phyloP scores from a whole-genome alignment of 2,888 invertebrate species.

The Allygus modestus region DNA sequence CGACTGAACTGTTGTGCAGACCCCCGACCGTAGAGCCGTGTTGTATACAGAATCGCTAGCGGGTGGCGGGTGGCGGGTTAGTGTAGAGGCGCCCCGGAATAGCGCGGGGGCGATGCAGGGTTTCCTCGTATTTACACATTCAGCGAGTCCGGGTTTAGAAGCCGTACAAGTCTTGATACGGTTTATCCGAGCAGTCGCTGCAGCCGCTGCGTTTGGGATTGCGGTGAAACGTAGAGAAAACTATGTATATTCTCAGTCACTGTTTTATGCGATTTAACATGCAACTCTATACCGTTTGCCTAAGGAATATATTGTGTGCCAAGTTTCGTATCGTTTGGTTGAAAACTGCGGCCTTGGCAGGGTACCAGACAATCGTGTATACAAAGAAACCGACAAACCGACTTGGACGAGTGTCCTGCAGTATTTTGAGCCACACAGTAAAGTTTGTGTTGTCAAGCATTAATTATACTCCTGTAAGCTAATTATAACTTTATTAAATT shows the following conservation, averaged over 20 bases:
- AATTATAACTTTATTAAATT: no score
- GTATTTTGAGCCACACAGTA: background rate
- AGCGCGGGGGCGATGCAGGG: background rate
- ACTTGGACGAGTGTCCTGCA: background rate
- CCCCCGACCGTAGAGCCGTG: no score
- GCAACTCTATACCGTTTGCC: no score
- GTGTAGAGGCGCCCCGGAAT: background rate
- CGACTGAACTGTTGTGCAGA: no score
- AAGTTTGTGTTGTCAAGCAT: no score
- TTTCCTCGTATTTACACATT: conserved; percentile 53
- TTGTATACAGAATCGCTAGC: no score
- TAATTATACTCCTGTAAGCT: no score
- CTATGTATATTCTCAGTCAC: no score
- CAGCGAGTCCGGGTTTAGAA: conserved; percentile 37
- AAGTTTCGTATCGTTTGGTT: conserved; percentile 1
- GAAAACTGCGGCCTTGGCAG: background rate
- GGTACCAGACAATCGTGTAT: background rate
- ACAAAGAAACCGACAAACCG: conserved; percentile 21
- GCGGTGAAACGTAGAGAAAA: no score
- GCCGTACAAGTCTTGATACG: conserved; percentile 43
- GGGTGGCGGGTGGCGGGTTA: background rate
- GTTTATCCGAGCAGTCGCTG: conserved; percentile 4
- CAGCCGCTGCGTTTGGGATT: background rate
- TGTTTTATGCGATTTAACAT: no score
- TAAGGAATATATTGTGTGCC: no score